Base-by-base conservation (phyloP, 64 coral and sea anemone species). In the Montipora foliosa region DNA sequence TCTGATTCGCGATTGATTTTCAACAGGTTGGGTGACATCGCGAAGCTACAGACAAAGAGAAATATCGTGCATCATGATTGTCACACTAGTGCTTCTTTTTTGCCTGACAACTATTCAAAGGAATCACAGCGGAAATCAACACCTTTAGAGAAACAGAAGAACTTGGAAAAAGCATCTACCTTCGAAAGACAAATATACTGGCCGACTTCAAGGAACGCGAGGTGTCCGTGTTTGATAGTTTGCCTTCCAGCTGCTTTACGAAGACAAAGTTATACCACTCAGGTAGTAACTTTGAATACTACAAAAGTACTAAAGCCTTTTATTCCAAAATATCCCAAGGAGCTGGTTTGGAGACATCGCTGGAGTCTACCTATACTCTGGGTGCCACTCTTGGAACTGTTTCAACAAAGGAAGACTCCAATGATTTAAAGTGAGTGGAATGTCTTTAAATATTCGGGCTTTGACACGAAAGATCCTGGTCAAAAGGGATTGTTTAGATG, bases 301-400 rank as follows among this genome's bases (percentile, higher is more conserved):
- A 79, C 53, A 47, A 67, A 80, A 90, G 66, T 48, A 90, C 60
- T 8, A 67, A 76, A 45, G 60, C 72, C 7, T 90, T 90, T 22
- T 90, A 80, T 62, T 79, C 76, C 8, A 69, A 66, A 47, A 59
- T 90, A 20, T 49, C 88, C 44, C 78, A 76, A 22, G 20, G 6
- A 77, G 49, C 88, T 14, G 78, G 66, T 22, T 60, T 90, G n/a
- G 58, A 90, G 12, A 76, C 55, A 49, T 74, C 70, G 12, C 78
- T 79, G 62, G 74, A 90, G 10, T 79, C 55, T 46, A 19, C 72
- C 12, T 90, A 67, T 48, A 67, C 88, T 49, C 59, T 90, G 19
- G 76, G 88, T 44, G 50, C 64, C 21, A 79, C 88, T 14, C 22
- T 90, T n/a, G 73, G 79, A 46, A 47, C 8, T 3, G 64, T 47